Evolutionary conservation across 2,113 vertebrate species (phyloP).

Genomic region (Corythornis vintsioides): DNA sequence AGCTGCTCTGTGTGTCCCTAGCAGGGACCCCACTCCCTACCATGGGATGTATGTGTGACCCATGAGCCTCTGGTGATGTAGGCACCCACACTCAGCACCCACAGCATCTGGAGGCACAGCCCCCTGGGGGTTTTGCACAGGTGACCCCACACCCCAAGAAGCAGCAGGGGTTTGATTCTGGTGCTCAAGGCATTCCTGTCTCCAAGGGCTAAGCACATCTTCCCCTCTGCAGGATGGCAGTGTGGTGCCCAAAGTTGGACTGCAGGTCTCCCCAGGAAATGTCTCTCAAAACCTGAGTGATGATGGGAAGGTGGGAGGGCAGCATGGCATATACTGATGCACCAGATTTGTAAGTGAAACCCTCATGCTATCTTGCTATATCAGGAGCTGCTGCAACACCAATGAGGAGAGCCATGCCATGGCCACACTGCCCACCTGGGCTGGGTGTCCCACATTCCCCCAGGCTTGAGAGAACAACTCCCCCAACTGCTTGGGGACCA

Average conservation of each 20-base stretch:
- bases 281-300: not conserved
- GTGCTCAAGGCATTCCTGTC: not conserved
- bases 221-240: not conserved
- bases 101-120: not conserved
- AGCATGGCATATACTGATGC: not conserved
- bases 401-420: not conserved
- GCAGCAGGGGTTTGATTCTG: not conserved
- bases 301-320: not conserved
- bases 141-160: fast-evolving
- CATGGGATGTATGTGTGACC: not conserved
- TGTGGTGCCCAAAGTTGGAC: not conserved
- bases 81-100: not conserved
- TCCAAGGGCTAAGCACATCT: not conserved
- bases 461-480: fast-evolving
- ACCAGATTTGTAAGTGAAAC: not conserved
- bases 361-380: not conserved
- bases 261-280: not conserved
- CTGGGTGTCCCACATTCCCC: not conserved
- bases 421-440: fast-evolving
- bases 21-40: not conserved
- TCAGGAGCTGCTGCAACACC: not conserved
- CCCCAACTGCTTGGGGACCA: fast-evolving
- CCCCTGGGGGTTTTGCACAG: not conserved
- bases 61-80: not conserved
- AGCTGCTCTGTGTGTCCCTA: not conserved